These are phyloP conservation scores for Tethya wilhelma DNA, from an alignment of 37 sponge, comb jelly and placozoan genomes.

Conservation along the genomic window DNA sequence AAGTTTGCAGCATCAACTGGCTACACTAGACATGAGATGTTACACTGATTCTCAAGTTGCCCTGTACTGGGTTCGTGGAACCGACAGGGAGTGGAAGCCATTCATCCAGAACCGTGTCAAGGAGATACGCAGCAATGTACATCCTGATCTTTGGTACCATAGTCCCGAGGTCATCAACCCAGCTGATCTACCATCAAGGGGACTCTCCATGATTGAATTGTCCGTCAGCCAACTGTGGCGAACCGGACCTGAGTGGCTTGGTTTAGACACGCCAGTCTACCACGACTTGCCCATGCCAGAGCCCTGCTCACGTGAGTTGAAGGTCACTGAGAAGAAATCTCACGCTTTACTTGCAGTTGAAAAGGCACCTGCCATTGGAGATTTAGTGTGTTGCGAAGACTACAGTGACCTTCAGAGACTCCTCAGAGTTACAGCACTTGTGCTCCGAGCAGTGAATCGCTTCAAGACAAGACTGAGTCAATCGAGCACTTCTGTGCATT, in stretches of 20 bases:
- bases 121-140: slow-evolving; percentile 22
- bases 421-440: slow-evolving; percentile 50
- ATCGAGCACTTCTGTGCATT: background rate
- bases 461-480: slow-evolving; percentile 30
- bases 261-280: background rate
- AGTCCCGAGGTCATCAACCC: slow-evolving; percentile 44
- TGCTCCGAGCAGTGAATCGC: slow-evolving; percentile 36
- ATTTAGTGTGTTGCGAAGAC: slow-evolving; percentile 2
- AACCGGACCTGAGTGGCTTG: slow-evolving; percentile 47
- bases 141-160: slow-evolving; percentile 44
- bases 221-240: slow-evolving; percentile 54
- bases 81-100: slow-evolving; percentile 50
- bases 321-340: too few species aligned
- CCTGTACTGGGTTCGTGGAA: slow-evolving; percentile 49
- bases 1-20: slow-evolving; percentile 7
- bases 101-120: slow-evolving; percentile 41
- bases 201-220: slow-evolving; percentile 20
- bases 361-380: slow-evolving; percentile 1
- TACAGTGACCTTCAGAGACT: slow-evolving; percentile 42
- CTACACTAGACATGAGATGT: slow-evolving; percentile 14
- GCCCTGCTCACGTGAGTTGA: slow-evolving; percentile 28
- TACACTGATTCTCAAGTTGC: slow-evolving; percentile 65
- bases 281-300: slow-evolving; percentile 21
- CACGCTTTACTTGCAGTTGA: background rate
- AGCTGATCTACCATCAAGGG: slow-evolving; percentile 47